phyloP scores from a whole-genome alignment of 2,797 vertebrate genomes.

The Dromococcyx pavoninus region DNA sequence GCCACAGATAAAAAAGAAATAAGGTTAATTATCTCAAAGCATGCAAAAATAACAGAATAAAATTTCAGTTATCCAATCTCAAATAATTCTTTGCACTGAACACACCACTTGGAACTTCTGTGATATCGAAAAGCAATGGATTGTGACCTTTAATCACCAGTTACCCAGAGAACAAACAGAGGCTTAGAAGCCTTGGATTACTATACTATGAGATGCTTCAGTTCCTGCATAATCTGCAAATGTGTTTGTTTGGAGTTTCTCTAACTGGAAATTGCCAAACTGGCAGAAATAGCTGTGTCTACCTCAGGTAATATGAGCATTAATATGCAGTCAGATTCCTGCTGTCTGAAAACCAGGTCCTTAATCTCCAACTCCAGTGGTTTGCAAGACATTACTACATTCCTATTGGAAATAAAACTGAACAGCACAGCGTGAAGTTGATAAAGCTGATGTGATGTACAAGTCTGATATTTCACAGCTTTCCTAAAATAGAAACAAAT shows the following conservation, averaged over 20 bases:
- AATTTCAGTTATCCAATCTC: background rate
- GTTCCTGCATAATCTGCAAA: background rate
- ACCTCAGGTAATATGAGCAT: background rate
- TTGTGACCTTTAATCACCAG: background rate
- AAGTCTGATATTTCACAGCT: slow-evolving; percentile 5
- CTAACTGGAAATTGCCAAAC: background rate
- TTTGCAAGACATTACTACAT: background rate
- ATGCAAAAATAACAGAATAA: background rate
- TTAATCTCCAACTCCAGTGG: background rate
- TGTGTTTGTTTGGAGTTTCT: background rate
- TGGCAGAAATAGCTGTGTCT: background rate
- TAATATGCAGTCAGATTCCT: background rate
- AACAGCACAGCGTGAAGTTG: background rate
- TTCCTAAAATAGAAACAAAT: slow-evolving; percentile 14
- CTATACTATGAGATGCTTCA: background rate
- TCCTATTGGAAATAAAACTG: background rate
- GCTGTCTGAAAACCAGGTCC: background rate
- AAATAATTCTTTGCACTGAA: background rate
- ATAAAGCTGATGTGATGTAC: background rate
- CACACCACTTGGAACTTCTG: background rate
- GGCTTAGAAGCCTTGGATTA: background rate
- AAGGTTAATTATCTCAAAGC: background rate
- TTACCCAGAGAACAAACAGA: background rate
- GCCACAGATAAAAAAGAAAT: background rate
- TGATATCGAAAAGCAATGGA: background rate